phyloP scores from a whole-genome alignment of 2,888 invertebrate species.

The Malthinus flaveolus region DNA sequence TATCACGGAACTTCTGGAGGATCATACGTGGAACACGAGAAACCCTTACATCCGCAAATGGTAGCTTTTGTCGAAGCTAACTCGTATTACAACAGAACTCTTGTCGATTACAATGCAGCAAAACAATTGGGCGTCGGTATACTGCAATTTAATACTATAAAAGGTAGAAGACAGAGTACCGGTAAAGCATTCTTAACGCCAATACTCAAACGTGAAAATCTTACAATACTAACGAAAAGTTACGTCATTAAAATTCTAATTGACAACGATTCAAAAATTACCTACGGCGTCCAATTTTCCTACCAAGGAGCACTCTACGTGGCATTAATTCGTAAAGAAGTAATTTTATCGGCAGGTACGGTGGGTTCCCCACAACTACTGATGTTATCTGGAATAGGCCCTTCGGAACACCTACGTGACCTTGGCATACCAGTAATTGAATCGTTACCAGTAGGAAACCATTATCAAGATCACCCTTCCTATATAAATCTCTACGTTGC shows the following conservation, averaged over 20 bases:
- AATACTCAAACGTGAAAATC: conserved; percentile 57
- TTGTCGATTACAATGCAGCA: conserved; percentile 66
- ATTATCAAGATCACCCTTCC: conserved; percentile 37
- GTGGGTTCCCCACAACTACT: conserved; percentile 59
- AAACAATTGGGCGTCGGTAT: conserved; percentile 65
- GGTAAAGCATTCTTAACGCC: conserved; percentile 64
- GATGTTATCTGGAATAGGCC: conserved; percentile 43
- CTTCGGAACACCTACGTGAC: conserved; percentile 31
- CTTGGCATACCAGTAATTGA: conserved; percentile 33
- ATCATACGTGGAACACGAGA: conserved; percentile 65
- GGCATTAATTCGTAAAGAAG: conserved; percentile 65
- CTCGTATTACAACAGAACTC: conserved; percentile 66
- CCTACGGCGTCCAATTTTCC: conserved; percentile 61
- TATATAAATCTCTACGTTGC: conserved; percentile 33
- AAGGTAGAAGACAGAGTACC: conserved; percentile 63
- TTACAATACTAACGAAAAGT: conserved; percentile 61
- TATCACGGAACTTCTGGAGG: conserved; percentile 70
- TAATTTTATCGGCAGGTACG: conserved; percentile 76
- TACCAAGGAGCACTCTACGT: conserved; percentile 52
- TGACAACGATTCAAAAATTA: conserved; percentile 55
- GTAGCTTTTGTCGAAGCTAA: conserved; percentile 67
- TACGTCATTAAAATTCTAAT: conserved; percentile 61
- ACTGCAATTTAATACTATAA: conserved; percentile 62
- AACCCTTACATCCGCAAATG: conserved; percentile 59
- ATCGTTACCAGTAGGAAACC: conserved; percentile 35